Percentiles rank a stretch among this genome's conserved stretches.
Evolutionary conservation across 2,797 vertebrate species (phyloP).

Genomic region (Rhincodon typus): DNA sequence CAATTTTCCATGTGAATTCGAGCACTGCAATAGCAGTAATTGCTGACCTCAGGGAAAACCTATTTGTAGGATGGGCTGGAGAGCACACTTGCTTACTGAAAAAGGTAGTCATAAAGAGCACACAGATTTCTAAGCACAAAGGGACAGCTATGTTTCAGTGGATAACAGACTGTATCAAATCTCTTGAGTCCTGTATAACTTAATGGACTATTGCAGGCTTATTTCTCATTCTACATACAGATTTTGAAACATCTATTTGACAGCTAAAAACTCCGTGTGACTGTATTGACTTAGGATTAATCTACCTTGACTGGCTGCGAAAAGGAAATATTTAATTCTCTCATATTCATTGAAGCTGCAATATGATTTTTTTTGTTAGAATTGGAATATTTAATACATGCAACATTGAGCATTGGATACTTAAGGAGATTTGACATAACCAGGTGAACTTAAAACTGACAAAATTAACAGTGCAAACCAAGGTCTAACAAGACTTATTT

Average conservation of each 20-base stretch:
- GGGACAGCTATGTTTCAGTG: background rate
- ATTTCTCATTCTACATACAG: background rate
- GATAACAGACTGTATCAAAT: background rate
- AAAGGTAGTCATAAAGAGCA: background rate
- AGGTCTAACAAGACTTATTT: background rate
- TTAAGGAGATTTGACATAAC: background rate
- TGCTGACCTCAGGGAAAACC: background rate
- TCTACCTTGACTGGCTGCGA: background rate
- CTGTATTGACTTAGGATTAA: background rate
- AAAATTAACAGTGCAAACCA: constrained; percentile 2
- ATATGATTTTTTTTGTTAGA: background rate
- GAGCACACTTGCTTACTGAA: background rate
- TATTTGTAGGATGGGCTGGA: constrained; percentile 1
- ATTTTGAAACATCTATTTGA: background rate
- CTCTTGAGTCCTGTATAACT: background rate
- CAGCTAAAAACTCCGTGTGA: background rate
- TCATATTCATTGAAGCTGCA: background rate
- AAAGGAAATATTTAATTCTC: background rate
- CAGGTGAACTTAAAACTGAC: background rate
- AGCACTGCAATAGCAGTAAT: constrained; percentile 26
- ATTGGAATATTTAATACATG: background rate
- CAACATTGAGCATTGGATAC: background rate
- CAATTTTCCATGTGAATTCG: background rate
- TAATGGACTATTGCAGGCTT: background rate
- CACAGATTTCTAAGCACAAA: background rate